Evolutionary conservation across 2,113 vertebrate genomes (phyloP).

Genomic region (Caretta caretta): DNA sequence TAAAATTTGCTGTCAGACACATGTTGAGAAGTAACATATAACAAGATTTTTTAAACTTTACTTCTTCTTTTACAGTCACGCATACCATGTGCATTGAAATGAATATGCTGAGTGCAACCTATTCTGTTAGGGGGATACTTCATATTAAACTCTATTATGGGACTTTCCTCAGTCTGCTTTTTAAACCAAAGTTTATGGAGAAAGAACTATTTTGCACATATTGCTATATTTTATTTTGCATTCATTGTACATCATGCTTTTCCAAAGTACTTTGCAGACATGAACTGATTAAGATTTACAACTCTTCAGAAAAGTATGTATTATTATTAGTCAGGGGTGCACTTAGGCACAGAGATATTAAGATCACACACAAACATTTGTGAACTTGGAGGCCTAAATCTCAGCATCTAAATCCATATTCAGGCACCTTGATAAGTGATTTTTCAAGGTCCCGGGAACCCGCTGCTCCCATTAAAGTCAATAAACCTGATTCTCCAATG

Average conservation of each 20-base stretch:
- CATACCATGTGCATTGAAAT: neutral
- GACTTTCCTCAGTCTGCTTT: conserved; percentile 39
- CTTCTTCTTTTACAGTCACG: conserved; percentile 1
- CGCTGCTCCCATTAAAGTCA: neutral
- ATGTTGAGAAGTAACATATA: neutral
- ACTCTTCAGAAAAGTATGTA: neutral
- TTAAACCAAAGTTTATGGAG: neutral
- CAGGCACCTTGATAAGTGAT: neutral
- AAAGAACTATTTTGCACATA: neutral
- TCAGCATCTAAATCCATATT: neutral
- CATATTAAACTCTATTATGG: conserved; percentile 14
- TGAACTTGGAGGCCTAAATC: neutral
- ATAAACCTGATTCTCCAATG: neutral
- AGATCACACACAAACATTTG: neutral
- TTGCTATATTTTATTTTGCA: conserved; percentile 7
- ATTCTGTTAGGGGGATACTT: neutral
- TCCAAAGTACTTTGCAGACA: conserved; percentile 11
- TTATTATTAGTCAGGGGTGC: neutral
- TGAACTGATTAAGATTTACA: neutral
- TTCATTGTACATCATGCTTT: conserved; percentile 10
- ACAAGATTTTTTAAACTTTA: neutral
- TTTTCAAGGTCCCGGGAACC: neutral
- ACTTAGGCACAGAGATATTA: neutral
- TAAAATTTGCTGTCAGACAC: neutral
- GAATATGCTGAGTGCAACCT: conserved; percentile 52